Conservation (phyloP, 2,888 invertebrate genomes). For the Elmis aenea region DNA sequence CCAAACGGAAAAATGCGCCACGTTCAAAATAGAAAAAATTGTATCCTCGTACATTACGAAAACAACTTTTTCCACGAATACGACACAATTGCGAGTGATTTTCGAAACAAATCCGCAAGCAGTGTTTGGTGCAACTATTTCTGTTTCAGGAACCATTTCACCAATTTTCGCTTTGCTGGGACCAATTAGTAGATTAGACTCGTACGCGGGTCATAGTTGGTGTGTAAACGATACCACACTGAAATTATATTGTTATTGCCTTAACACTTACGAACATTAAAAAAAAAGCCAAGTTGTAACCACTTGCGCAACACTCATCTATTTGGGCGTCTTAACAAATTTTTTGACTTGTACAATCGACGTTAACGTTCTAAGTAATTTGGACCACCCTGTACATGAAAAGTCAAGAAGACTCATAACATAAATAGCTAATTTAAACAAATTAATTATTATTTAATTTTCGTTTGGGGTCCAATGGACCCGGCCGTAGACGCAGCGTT, state of each 20-base stretch:
- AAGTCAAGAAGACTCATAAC: no score
- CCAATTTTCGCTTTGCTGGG: constrained; percentile 51
- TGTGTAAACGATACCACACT: constrained; percentile 52
- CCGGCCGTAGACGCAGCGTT: no score
- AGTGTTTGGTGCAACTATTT: constrained; percentile 66
- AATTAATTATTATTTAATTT: no score
- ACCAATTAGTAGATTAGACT: constrained; percentile 58
- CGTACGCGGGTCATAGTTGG: constrained; percentile 49
- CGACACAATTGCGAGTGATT: constrained; percentile 58
- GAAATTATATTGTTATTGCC: constrained; percentile 57
- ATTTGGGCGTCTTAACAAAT: no score
- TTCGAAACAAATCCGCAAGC: constrained; percentile 63
- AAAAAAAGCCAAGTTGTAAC: no score
- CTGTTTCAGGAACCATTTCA: not conserved
- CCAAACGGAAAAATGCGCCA: constrained; percentile 33
- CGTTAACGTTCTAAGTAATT: constrained; percentile 8
- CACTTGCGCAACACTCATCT: no score
- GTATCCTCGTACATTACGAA: constrained; percentile 30
- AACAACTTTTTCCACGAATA: constrained; percentile 29
- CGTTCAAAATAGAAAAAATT: constrained; percentile 33
- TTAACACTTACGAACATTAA: no score
- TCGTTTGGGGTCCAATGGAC: no score
- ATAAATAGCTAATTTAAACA: no score
- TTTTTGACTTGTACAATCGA: no score
- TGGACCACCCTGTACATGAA: no score